Conservation (phyloP, 2,113 vertebrate genomes). For the Chunga burmeisteri region DNA sequence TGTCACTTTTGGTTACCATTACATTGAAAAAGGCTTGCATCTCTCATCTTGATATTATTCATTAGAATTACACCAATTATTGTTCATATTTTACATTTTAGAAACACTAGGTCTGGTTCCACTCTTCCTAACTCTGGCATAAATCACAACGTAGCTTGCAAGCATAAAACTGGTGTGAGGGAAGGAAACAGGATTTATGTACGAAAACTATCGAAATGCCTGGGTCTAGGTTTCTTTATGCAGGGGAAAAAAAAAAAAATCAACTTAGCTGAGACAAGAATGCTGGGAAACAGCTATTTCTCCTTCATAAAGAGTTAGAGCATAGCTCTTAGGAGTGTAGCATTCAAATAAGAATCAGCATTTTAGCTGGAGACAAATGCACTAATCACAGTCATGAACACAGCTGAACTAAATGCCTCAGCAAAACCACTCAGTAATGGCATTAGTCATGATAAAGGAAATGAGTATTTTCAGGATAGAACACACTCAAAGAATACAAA, state of each 20-base stretch:
- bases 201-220: neutral
- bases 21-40: neutral
- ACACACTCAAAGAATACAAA: conserved; percentile 18
- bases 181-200: neutral
- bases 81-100: neutral
- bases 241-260: neutral
- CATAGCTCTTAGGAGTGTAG: neutral
- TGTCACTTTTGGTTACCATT: neutral
- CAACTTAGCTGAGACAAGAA: neutral
- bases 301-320: neutral
- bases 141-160: neutral
- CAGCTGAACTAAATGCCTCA: conserved; percentile 34
- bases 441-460: conserved; percentile 59
- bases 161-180: neutral
- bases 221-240: neutral
- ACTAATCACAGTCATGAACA: neutral
- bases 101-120: neutral
- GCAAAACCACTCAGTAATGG: conserved; percentile 31
- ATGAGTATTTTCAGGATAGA: conserved; percentile 3
- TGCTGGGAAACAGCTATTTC: neutral
- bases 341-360: conserved; percentile 44
- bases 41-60: neutral
- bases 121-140: neutral
- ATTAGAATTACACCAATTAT: neutral
- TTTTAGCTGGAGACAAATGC: conserved; percentile 52